Conservation (phyloP, 2,797 vertebrate genomes). For the Sebastes oblongus region DNA sequence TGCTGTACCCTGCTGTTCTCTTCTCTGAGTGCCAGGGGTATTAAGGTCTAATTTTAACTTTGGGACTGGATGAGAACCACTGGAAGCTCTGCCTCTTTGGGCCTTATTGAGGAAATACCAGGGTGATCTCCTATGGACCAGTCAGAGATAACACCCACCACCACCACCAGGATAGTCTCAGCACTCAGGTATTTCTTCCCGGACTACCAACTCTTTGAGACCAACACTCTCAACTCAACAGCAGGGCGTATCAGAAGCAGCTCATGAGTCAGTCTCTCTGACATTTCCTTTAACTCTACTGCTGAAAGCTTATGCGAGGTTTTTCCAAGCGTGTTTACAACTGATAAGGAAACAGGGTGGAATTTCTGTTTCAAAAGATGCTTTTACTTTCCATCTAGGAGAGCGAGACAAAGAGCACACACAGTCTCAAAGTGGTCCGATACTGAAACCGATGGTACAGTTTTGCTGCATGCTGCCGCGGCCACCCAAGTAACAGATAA, state of each 20-base stretch:
- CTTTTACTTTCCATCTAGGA: conserved; percentile 8
- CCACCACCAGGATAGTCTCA: conserved; percentile 21
- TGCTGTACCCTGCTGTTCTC: conserved; percentile 3
- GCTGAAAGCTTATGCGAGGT: not conserved
- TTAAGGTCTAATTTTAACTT: conserved; percentile 66
- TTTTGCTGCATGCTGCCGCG: not conserved
- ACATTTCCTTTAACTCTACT: conserved; percentile 25
- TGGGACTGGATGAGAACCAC: conserved; percentile 29
- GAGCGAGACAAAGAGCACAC: conserved; percentile 15
- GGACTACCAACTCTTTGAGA: not conserved
- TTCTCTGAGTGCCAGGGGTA: conserved; percentile 45
- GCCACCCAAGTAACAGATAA: conserved; percentile 11
- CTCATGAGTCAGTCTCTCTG: conserved; percentile 9
- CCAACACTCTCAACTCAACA: conserved; percentile 12
- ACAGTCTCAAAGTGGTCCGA: not conserved
- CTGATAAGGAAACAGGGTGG: conserved; percentile 40
- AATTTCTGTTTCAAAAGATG: conserved; percentile 29
- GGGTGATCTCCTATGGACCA: conserved; percentile 49
- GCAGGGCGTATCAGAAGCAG: not conserved
- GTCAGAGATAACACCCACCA: conserved; percentile 30
- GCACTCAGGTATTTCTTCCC: conserved; percentile 43
- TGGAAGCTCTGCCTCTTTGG: conserved; percentile 32
- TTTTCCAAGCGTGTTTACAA: conserved; percentile 30
- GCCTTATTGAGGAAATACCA: conserved; percentile 72
- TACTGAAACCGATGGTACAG: not conserved